Percentiles rank a stretch among this genome's conserved stretches.
These are phyloP conservation scores for Pteria penguin DNA, from an alignment of 2,888 invertebrate species.

Conservation along the genomic window DNA sequence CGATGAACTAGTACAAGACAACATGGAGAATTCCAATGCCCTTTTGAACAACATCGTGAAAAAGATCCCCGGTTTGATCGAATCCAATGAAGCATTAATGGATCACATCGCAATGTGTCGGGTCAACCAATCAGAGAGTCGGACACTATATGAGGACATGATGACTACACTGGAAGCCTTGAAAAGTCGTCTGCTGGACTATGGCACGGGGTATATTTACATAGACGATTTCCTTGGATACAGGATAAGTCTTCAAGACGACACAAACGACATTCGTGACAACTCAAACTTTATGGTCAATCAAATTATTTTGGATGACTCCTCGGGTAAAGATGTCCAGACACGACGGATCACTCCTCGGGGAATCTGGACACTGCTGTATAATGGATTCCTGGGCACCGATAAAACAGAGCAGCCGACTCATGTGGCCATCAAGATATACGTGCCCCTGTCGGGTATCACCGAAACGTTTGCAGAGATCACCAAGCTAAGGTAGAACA, in stretches of 20 bases:
- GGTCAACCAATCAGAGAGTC: slow-evolving; percentile 43
- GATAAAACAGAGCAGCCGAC: slow-evolving; percentile 36
- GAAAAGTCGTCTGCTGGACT: slow-evolving; percentile 54
- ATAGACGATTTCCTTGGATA: slow-evolving; percentile 58
- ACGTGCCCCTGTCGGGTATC: slow-evolving; percentile 55
- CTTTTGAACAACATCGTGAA: slow-evolving; percentile 42
- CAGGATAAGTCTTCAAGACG: slow-evolving; percentile 39
- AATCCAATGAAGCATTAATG: slow-evolving; percentile 58
- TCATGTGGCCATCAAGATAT: slow-evolving; percentile 55
- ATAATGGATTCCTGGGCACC: slow-evolving; percentile 45
- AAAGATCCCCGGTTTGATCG: slow-evolving; percentile 58
- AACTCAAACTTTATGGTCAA: slow-evolving; percentile 34
- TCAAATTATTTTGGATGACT: slow-evolving; percentile 16
- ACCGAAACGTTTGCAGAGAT: slow-evolving; percentile 62
- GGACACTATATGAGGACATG: slow-evolving; percentile 54
- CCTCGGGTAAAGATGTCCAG: not conserved
- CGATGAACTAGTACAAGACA: slow-evolving; percentile 38
- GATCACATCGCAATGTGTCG: slow-evolving; percentile 50
- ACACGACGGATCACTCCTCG: slow-evolving; percentile 24
- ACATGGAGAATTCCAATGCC: slow-evolving; percentile 51
- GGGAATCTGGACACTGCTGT: slow-evolving; percentile 56
- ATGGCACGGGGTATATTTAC: slow-evolving; percentile 58
- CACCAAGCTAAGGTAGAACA: slow-evolving; percentile 62
- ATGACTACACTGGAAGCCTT: slow-evolving; percentile 56
- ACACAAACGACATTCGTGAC: not conserved